phyloP scores from a whole-genome alignment of 2,797 vertebrate genomes.

The Tiaroga cobitis region DNA sequence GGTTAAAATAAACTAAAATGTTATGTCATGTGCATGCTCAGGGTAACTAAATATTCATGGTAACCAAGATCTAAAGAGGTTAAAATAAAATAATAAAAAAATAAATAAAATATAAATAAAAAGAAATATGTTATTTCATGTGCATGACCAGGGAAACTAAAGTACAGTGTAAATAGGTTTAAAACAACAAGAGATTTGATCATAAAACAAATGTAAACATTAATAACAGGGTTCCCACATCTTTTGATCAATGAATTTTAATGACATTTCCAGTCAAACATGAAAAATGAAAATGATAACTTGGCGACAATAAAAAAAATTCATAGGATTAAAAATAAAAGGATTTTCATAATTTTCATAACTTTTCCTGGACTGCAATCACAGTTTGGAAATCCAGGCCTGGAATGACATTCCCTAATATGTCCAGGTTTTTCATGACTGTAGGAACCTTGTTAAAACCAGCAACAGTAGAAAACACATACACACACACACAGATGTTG shows the following conservation, averaged over 20 bases:
- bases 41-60: neutral
- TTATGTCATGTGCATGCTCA: neutral
- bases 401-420: neutral
- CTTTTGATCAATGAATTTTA: neutral
- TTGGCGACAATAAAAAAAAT: neutral
- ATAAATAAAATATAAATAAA: neutral
- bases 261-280: neutral
- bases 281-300: neutral
- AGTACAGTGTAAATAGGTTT: conserved; percentile 11
- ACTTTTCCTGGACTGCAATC: neutral
- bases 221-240: conserved; percentile 38
- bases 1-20: neutral
- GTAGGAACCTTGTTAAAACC: conserved; percentile 31
- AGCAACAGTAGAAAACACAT: conserved; percentile 35
- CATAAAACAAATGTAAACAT: conserved; percentile 32
- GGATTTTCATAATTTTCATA: neutral
- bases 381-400: neutral
- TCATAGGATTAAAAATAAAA: neutral
- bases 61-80: neutral
- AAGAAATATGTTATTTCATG: neutral
- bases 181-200: conserved; percentile 36
- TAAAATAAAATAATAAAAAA: neutral
- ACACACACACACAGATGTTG: conserved; percentile 5
- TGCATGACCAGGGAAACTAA: neutral
- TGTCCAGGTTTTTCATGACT: neutral